Evolutionary conservation across 2,888 invertebrate species (phyloP).

Genomic region (Aethes cnicana): DNA sequence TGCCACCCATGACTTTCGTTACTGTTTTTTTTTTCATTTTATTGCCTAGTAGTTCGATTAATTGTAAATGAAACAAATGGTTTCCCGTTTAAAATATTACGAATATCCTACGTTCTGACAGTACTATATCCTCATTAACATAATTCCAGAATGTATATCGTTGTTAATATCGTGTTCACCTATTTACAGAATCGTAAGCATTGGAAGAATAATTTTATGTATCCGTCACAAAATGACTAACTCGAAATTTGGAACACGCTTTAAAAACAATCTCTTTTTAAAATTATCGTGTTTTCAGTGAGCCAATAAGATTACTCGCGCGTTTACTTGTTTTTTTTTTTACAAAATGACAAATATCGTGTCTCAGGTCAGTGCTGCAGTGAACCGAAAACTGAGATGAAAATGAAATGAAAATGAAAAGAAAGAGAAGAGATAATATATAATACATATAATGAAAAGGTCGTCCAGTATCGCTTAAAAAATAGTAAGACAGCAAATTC

Average conservation of each 20-base stretch:
- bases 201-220: constrained; percentile 31
- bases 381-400: too few relatives aligned
- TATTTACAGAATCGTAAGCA: constrained; percentile 22
- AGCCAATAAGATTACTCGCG: neutral
- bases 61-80: neutral
- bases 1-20: constrained; percentile 35
- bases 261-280: constrained; percentile 43
- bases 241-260: constrained; percentile 42
- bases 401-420: too few relatives aligned
- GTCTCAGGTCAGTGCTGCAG: too few relatives aligned
- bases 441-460: too few relatives aligned
- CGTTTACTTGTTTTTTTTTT: constrained; percentile 1
- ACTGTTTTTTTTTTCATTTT: constrained; percentile 4
- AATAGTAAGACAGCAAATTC: too few relatives aligned
- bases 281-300: constrained; percentile 31
- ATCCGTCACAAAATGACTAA: constrained; percentile 38
- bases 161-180: constrained; percentile 33
- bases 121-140: constrained; percentile 15
- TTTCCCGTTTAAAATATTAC: constrained; percentile 8
- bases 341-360: too few relatives aligned
- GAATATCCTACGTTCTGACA: constrained; percentile 7
- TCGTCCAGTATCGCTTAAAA: too few relatives aligned
- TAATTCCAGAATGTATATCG: constrained; percentile 10
- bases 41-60: too few relatives aligned
- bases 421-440: too few relatives aligned